Conservation (phyloP, 2,797 vertebrate genomes). For the Argyrosomus regius region DNA sequence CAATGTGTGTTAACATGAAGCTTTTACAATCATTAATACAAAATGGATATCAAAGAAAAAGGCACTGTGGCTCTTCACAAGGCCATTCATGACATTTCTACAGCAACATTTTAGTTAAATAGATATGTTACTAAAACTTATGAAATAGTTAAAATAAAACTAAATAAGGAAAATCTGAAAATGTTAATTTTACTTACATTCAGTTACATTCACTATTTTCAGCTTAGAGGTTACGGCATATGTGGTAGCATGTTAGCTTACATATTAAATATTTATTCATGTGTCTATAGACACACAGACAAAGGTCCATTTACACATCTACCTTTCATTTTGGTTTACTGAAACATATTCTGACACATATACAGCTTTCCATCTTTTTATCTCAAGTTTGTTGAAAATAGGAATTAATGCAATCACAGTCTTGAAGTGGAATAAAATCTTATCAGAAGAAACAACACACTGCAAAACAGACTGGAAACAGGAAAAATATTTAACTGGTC, state of each 20-base stretch:
- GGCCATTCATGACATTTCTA: constrained; percentile 36
- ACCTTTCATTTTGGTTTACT: constrained; percentile 40
- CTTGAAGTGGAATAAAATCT: background rate
- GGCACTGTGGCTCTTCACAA: constrained; percentile 57
- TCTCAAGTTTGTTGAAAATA: constrained; percentile 4
- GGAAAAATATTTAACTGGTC: background rate
- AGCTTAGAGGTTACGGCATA: constrained; percentile 36
- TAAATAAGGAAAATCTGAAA: background rate
- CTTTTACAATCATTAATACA: constrained; percentile 71
- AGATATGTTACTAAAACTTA: constrained; percentile 35
- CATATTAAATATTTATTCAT: constrained; percentile 28
- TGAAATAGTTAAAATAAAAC: constrained; percentile 24
- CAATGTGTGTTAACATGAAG: constrained; percentile 70
- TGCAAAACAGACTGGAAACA: constrained; percentile 3
- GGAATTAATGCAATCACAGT: background rate
- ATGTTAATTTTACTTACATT: constrained; percentile 42
- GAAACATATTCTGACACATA: constrained; percentile 14
- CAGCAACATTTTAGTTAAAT: constrained; percentile 43
- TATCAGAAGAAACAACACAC: background rate
- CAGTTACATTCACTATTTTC: constrained; percentile 49
- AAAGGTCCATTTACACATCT: constrained; percentile 29
- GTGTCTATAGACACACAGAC: constrained; percentile 33
- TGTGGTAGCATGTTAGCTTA: constrained; percentile 45
- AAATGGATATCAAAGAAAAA: constrained; percentile 68
- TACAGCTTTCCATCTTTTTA: no score